Evolutionary conservation across 2,888 invertebrate species (phyloP).

Genomic region (Xiphydria camelus): DNA sequence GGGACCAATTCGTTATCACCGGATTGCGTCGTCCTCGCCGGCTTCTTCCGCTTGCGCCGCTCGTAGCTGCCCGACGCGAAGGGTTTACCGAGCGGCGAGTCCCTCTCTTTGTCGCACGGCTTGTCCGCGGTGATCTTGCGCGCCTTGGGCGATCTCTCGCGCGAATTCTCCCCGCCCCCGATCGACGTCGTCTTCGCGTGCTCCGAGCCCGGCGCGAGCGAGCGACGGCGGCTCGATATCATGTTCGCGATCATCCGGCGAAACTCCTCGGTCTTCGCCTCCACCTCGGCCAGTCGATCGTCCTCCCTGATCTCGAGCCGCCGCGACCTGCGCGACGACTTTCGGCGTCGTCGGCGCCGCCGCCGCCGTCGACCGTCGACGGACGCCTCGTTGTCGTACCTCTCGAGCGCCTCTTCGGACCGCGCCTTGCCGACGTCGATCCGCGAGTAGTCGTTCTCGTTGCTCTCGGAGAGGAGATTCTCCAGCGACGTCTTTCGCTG

Average conservation of each 20-base stretch:
- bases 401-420: slow-evolving; percentile 36
- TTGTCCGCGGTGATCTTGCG: slow-evolving; percentile 4
- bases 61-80: slow-evolving; percentile 24
- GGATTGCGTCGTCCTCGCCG: slow-evolving; percentile 18
- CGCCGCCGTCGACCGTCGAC: slow-evolving; percentile 7
- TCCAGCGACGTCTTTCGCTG: slow-evolving; percentile 35
- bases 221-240: slow-evolving; percentile 29
- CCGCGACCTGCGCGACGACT: slow-evolving; percentile 2
- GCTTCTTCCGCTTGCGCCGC: slow-evolving; percentile 40
- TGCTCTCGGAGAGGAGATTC: slow-evolving; percentile 23
- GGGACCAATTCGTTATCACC: slow-evolving; percentile 46
- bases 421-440: slow-evolving; percentile 30
- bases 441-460: slow-evolving; percentile 19
- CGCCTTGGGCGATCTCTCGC: slow-evolving; percentile 6
- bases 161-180: slow-evolving; percentile 6
- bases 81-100: slow-evolving; percentile 13
- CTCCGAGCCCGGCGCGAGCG: slow-evolving; percentile 15
- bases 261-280: slow-evolving; percentile 37
- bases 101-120: slow-evolving; percentile 17
- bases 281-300: slow-evolving; percentile 24
- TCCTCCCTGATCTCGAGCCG: slow-evolving; percentile 6
- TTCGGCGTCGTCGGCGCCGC: slow-evolving; percentile 1
- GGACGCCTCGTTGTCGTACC: slow-evolving; percentile 10
- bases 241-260: slow-evolving; percentile 34
- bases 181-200: slow-evolving; percentile 14